Conservation (phyloP, 2,797 vertebrate species). For the Geotria australis region DNA sequence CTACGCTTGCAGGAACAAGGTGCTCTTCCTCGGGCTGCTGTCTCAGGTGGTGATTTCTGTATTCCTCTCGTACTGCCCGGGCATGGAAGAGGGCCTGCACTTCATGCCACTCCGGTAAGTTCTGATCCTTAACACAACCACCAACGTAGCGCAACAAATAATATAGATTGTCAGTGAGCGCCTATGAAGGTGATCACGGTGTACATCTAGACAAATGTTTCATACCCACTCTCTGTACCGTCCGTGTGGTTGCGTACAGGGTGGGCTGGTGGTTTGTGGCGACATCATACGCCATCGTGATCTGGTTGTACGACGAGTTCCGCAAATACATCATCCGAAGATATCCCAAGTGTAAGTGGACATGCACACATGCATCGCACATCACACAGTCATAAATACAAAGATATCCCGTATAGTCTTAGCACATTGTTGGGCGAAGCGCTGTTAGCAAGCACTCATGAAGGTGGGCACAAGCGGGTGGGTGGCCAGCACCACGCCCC, state of each 20-base stretch:
- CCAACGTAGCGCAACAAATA: no score
- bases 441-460: no score
- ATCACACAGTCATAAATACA: no score
- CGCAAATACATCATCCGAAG: slow-evolving; percentile 21
- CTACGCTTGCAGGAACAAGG: slow-evolving; percentile 18
- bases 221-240: no score
- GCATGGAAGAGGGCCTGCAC: slow-evolving; percentile 12
- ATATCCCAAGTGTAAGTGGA: slow-evolving; percentile 24
- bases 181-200: no score
- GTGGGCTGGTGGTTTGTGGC: slow-evolving; percentile 25
- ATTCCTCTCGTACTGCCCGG: slow-evolving; percentile 17
- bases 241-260: slow-evolving; percentile 6
- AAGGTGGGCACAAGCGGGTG: no score
- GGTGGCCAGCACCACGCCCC: no score
- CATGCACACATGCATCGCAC: no score
- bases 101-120: slow-evolving; percentile 18
- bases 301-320: slow-evolving; percentile 23
- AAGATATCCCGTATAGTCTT: no score
- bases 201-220: no score
- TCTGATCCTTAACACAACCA: not conserved
- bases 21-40: slow-evolving; percentile 20
- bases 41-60: slow-evolving; percentile 19
- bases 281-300: slow-evolving; percentile 14
- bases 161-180: no score
- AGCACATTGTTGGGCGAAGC: no score